phyloP scores from a whole-genome alignment of 1,140 invertebrate species.

The Lasaia peninsularis region DNA sequence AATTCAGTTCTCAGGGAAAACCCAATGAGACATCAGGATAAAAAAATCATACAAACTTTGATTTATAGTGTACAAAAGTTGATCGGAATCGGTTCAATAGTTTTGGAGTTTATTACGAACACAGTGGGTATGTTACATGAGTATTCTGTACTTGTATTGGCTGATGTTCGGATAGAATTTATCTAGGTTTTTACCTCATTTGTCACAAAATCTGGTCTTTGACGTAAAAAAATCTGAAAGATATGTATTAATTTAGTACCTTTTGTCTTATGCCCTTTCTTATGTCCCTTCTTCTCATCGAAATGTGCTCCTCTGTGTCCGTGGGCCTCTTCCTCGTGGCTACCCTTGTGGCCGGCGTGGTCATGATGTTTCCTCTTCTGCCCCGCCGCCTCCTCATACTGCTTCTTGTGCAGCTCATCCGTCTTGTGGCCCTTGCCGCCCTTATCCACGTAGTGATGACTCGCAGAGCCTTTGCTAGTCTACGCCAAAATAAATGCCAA shows the following conservation, averaged over 20 bases:
- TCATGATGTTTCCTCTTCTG: slow-evolving; percentile 78
- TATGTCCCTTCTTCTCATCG: slow-evolving; percentile 78
- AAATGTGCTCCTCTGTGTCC: slow-evolving; percentile 76
- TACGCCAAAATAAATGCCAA: slow-evolving; percentile 35
- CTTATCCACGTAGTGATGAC: slow-evolving; percentile 76
- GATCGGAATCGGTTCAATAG: no score
- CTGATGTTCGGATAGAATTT: no score
- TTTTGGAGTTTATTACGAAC: no score
- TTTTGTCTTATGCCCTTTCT: slow-evolving; percentile 80
- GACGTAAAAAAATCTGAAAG: no score
- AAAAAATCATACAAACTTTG: no score
- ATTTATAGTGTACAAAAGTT: no score
- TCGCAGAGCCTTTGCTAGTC: slow-evolving; percentile 74
- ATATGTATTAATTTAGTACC: slow-evolving; percentile 45
- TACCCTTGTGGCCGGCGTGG: slow-evolving; percentile 64
- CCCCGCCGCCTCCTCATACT: slow-evolving; percentile 72
- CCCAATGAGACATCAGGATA: no score
- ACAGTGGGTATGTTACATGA: no score
- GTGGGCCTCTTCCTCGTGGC: slow-evolving; percentile 70
- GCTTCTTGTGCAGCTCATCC: slow-evolving; percentile 72
- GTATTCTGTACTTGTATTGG: no score
- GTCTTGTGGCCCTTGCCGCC: slow-evolving; percentile 77
- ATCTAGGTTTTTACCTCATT: no score
- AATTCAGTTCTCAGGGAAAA: no score
- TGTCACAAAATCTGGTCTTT: no score